These are phyloP conservation scores for Drosophila orena DNA, from an alignment of 1,140 invertebrate species.

Conservation along the genomic window DNA sequence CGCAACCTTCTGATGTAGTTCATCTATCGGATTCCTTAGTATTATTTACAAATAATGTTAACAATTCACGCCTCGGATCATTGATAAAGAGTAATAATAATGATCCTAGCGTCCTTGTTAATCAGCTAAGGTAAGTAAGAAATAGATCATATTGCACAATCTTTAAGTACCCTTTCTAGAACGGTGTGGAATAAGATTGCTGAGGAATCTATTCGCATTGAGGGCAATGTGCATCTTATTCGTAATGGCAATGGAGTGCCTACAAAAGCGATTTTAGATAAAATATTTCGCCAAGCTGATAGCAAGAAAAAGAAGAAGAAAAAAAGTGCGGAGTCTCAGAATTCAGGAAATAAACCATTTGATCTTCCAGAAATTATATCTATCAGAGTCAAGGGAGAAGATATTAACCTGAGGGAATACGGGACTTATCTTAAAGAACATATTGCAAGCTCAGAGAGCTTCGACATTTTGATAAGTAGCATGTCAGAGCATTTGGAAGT, in stretches of 20 bases:
- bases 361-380: neutral
- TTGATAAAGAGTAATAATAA: neutral
- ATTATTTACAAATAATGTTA: conserved; percentile 11
- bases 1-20: neutral
- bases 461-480: conserved; percentile 2
- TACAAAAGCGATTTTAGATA: neutral
- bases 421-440: neutral
- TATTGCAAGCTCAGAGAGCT: neutral
- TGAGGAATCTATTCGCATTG: neutral
- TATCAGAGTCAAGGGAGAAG: neutral
- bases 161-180: neutral
- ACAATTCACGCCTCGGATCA: conserved; percentile 4
- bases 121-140: neutral
- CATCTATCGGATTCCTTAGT: conserved; percentile 10
- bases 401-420: neutral
- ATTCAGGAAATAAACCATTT: neutral
- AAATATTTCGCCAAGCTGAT: neutral
- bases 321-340: neutral
- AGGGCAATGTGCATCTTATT: conserved; percentile 5
- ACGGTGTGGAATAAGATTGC: neutral
- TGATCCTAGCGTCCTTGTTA: neutral
- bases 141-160: too few relatives aligned
- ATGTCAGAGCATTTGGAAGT: conserved; percentile 7
- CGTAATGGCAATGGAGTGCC: conserved; percentile 6
- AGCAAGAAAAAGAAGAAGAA: too few relatives aligned